phyloP scores from a whole-genome alignment of 2,113 vertebrate genomes.

The Lampris incognitus region DNA sequence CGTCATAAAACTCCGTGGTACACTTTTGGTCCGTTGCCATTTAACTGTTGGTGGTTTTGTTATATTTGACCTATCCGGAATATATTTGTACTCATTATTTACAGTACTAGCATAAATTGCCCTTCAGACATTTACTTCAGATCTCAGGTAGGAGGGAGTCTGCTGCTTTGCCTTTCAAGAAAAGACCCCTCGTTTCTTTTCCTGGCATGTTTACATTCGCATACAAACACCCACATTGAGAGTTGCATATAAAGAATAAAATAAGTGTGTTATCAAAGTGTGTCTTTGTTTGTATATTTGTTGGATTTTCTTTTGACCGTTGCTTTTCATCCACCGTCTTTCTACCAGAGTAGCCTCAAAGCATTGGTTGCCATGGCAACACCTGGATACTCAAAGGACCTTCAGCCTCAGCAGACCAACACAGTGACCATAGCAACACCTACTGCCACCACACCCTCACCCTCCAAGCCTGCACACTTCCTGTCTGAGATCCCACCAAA shows the following conservation, averaged over 20 bases:
- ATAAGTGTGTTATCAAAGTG: slow-evolving; percentile 7
- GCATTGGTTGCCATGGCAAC: slow-evolving; percentile 88
- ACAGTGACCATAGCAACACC: slow-evolving; percentile 79
- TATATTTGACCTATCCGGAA: background rate
- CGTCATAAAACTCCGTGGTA: background rate
- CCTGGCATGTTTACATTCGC: background rate
- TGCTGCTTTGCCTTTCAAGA: slow-evolving; percentile 49
- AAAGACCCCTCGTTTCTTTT: slow-evolving; percentile 52
- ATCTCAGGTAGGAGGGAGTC: slow-evolving; percentile 58
- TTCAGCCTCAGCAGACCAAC: slow-evolving; percentile 85
- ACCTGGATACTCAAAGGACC: slow-evolving; percentile 88
- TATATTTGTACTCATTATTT: background rate
- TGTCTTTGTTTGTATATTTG: slow-evolving; percentile 8
- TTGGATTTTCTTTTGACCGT: slow-evolving; percentile 40
- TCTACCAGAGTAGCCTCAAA: slow-evolving; percentile 56
- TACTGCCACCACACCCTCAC: slow-evolving; percentile 68
- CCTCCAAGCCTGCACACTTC: slow-evolving; percentile 80
- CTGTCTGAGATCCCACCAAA: slow-evolving; percentile 81
- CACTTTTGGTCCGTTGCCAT: background rate
- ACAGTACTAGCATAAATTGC: background rate
- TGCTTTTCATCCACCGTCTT: slow-evolving; percentile 23
- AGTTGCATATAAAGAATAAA: background rate
- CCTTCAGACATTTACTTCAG: background rate
- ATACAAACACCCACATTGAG: slow-evolving; percentile 1
- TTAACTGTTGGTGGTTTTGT: background rate